Evolutionary conservation across 2,797 vertebrate genomes (phyloP).

Genomic region (Acanthornis magna): DNA sequence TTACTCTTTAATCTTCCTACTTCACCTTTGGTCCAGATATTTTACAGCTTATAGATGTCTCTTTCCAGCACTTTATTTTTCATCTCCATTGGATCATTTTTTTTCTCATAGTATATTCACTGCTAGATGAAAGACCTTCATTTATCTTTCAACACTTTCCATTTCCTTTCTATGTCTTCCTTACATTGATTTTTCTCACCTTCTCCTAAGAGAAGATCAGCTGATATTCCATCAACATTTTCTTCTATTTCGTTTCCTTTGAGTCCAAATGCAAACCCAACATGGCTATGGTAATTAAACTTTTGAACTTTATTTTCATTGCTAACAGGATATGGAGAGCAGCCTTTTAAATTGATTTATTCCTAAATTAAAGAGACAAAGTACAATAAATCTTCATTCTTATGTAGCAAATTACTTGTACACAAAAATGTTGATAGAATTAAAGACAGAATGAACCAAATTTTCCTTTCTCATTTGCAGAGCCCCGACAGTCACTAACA

Average conservation of each 20-base stretch:
- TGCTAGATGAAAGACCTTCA: conserved; percentile 2
- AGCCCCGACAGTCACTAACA: neutral
- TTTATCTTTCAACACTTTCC: conserved; percentile 42
- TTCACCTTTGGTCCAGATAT: neutral
- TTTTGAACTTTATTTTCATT: neutral
- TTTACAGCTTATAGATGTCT: neutral
- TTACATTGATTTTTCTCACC: conserved; percentile 16
- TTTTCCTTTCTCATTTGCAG: neutral
- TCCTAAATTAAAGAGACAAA: neutral
- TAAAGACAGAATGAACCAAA: neutral
- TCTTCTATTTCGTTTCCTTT: neutral
- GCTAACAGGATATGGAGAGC: neutral
- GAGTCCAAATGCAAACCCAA: neutral
- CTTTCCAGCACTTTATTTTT: conserved; percentile 31
- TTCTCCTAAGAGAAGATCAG: neutral
- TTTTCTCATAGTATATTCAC: neutral
- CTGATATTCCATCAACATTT: neutral
- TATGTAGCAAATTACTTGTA: neutral
- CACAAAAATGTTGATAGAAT: neutral
- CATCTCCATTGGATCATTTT: neutral
- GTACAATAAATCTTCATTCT: neutral
- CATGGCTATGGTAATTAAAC: neutral
- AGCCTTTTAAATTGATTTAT: neutral
- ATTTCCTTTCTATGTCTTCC: conserved; percentile 21
- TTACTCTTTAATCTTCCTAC: conserved; percentile 3